A percentile compares a stretch with the other conserved stretches of the same genome.
Evolutionary conservation across 2,113 vertebrate genomes (phyloP).

Genomic region (Gambusia affinis): DNA sequence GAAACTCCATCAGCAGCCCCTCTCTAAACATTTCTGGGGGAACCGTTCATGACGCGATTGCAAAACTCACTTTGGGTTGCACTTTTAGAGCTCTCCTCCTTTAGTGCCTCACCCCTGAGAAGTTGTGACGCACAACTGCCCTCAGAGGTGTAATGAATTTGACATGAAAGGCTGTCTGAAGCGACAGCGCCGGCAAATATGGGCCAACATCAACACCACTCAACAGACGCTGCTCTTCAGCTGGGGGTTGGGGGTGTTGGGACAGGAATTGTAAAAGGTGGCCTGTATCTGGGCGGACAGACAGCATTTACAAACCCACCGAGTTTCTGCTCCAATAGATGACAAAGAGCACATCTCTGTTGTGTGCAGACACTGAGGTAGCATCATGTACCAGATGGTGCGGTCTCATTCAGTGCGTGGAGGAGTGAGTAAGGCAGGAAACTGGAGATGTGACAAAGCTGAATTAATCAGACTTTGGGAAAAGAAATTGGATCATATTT

Average conservation of each 20-base stretch:
- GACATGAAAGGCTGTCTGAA: slow-evolving; percentile 32
- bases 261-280: slow-evolving; percentile 5
- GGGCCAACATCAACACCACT: slow-evolving; percentile 33
- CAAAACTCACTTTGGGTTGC: slow-evolving; percentile 15
- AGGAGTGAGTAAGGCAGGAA: slow-evolving; percentile 59
- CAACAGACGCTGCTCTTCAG: slow-evolving; percentile 23
- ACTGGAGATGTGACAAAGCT: slow-evolving; percentile 59
- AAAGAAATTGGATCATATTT: slow-evolving; percentile 20
- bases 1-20: too few species aligned
- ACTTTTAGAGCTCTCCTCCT: slow-evolving; percentile 18
- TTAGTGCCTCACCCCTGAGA: slow-evolving; percentile 31
- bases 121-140: slow-evolving; percentile 29
- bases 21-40: background rate
- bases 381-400: slow-evolving; percentile 61
- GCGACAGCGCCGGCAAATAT: slow-evolving; percentile 44
- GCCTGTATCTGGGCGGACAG: slow-evolving; percentile 32
- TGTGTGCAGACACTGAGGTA: slow-evolving; percentile 27
- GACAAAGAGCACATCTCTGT: slow-evolving; percentile 24
- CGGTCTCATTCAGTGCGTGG: slow-evolving; percentile 46
- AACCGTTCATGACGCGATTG: background rate
- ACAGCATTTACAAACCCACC: slow-evolving; percentile 19
- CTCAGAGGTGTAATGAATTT: slow-evolving; percentile 18
- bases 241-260: background rate
- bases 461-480: slow-evolving; percentile 45
- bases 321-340: slow-evolving; percentile 9